Evolutionary conservation across 2,888 invertebrate species (phyloP).

Genomic region (Unio pictorum): DNA sequence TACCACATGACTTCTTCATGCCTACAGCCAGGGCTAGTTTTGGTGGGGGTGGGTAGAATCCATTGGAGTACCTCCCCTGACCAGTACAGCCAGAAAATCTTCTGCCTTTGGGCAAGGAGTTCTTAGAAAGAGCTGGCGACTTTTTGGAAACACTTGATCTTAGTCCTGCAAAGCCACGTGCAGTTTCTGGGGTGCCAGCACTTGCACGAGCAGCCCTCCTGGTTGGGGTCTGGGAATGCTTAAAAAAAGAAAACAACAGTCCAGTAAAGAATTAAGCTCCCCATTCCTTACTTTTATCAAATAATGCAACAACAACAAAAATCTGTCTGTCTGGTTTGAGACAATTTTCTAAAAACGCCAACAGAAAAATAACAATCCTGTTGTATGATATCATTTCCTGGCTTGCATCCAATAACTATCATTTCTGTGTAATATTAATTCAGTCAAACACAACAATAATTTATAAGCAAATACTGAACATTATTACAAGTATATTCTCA

Average conservation of each 20-base stretch:
- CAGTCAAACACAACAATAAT: no score
- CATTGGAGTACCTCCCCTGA: conserved; percentile 15
- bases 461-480: no score
- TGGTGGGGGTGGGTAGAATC: conserved; percentile 32
- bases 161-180: conserved; percentile 56
- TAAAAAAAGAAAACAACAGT: not conserved
- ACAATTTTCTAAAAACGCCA: no score
- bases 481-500: no score
- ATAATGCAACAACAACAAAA: no score
- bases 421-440: no score
- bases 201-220: conserved; percentile 62
- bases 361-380: no score
- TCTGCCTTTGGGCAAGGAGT: conserved; percentile 12
- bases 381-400: no score
- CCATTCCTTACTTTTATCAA: no score
- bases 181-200: conserved; percentile 64
- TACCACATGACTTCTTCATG: conserved; percentile 12
- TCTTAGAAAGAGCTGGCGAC: conserved; percentile 8
- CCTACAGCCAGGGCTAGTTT: conserved; percentile 29
- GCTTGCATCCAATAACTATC: no score
- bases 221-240: conserved; percentile 38
- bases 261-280: not conserved
- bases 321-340: no score
- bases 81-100: conserved; percentile 17
- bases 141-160: conserved; percentile 36